A percentile compares a stretch with the other conserved stretches of the same genome.
Conservation (phyloP, 2,797 vertebrate species). For the Mastacembelus armatus region DNA sequence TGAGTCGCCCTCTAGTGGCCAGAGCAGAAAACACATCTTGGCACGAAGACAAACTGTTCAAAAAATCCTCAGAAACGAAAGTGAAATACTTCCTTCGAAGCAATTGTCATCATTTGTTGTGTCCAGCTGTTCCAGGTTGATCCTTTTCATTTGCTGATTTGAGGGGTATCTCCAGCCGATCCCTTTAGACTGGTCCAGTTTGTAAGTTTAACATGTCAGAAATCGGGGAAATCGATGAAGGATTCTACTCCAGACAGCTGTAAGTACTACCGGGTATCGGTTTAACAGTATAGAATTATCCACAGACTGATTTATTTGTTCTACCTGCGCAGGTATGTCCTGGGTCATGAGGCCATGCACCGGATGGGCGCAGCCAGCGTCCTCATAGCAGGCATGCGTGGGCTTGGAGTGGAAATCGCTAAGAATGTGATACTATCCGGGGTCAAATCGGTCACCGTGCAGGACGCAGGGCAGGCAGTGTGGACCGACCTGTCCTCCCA, state of each 20-base stretch:
- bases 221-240: constrained; percentile 76
- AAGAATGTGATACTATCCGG: constrained; percentile 91
- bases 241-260: constrained; percentile 90
- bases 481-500: constrained; percentile 87
- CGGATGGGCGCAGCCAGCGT: constrained; percentile 80
- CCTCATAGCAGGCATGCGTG: constrained; percentile 89
- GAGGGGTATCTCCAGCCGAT: neutral
- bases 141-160: neutral
- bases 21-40: accelerated
- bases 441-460: constrained; percentile 88
- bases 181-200: neutral
- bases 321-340: constrained; percentile 84
- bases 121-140: neutral
- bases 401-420: constrained; percentile 91
- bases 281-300: too few species aligned
- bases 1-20: constrained; percentile 55
- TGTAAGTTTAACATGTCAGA: constrained; percentile 55
- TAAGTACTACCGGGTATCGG: constrained; percentile 79
- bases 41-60: accelerated
- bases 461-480: constrained; percentile 79
- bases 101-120: too few species aligned
- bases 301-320: neutral
- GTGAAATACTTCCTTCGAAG: constrained; percentile 36
- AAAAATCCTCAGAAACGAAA: constrained; percentile 64
- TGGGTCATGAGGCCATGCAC: constrained; percentile 85